These are phyloP conservation scores for Tribolium freemani DNA, from an alignment of 2,888 invertebrate species.

Conservation along the genomic window DNA sequence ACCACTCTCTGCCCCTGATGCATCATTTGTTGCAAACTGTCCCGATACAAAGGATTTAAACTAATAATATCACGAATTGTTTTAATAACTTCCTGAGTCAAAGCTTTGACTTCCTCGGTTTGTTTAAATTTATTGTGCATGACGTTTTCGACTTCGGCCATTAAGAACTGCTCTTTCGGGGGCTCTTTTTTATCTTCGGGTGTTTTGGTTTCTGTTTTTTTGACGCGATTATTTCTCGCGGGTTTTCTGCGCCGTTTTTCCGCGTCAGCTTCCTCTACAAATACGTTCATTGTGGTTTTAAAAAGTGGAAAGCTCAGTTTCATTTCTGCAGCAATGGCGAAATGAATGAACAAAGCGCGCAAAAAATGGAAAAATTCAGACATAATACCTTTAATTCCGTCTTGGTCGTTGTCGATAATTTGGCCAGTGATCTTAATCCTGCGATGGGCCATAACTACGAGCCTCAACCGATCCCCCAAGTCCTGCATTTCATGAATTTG, in stretches of 20 bases:
- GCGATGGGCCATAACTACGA: conserved; percentile 96
- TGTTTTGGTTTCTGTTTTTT: conserved; percentile 56
- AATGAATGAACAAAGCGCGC: too few species aligned
- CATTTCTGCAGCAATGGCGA: conserved; percentile 71
- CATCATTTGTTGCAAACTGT: conserved; percentile 97
- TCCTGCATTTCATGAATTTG: conserved; percentile 99
- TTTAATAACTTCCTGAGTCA: conserved; percentile 97
- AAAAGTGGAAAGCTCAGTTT: conserved; percentile 87
- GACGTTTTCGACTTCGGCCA: conserved; percentile 96
- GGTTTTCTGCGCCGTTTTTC: conserved; percentile 72
- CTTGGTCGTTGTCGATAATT: conserved; percentile 80
- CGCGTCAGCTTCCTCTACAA: conserved; percentile 81
- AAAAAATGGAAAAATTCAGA: neutral
- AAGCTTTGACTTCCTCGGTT: conserved; percentile 95
- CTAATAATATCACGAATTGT: conserved; percentile 98
- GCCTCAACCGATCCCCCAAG: conserved; percentile 87
- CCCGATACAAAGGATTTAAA: conserved; percentile 96
- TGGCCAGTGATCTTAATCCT: conserved; percentile 86
- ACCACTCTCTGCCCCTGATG: conserved; percentile 97
- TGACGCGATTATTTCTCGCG: conserved; percentile 64
- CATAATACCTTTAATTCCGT: conserved; percentile 68
- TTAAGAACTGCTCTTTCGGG: conserved; percentile 75
- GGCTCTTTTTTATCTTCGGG: conserved; percentile 46
- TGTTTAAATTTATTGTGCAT: conserved; percentile 89
- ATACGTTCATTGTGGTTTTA: conserved; percentile 86